Base-by-base conservation (phyloP, 2,113 vertebrate genomes). In the Anthoscopus minutus region DNA sequence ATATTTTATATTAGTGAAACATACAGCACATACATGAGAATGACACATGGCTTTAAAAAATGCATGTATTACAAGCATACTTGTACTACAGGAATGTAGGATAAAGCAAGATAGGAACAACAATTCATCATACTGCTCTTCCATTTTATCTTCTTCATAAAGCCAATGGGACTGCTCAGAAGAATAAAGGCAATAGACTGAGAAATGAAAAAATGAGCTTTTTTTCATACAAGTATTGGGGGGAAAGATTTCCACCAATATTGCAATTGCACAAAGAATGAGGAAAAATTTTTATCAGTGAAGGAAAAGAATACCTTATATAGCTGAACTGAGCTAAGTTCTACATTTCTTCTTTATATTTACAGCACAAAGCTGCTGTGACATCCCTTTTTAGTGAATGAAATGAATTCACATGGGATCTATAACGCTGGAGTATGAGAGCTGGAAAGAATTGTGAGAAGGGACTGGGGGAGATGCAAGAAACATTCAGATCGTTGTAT, bases 361-460 rank as follows among this genome's bases (percentile, higher is more conserved):
- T 76, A n/a, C 22, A 71, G 22, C 4, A 7, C 8, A 20, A 58
- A 82, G 24, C 42, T 11, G 0, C 50, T 33, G 21, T 38, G 31
- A 85, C n/a, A 72, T 53, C 30, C 24, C 13, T 61, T 67, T 62
- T 20, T 30, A 54, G 30, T 1, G 2, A 65, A 27, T 65, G 11
- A 42, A 56, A 22, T 3, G 0, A 57, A 57, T 81, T 67, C 28
- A 24, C 7, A 6, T 10, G 15, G 37, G 22, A 19, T 85, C 25
- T 72, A 33, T 44, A 20, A 47, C 0, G 0, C 24, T 71, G 21
- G 17, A 33, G 5, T 33, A 4, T 47, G 69, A 81, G 45, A 88
- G 47, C 31, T 35, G 16, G 15, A 85, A n/a, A 57, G 54, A 65
- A 33, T 8, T 85, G n/a, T 53, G 30, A 61, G 30, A 7, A 40